Base-by-base conservation (phyloP, 2,888 invertebrate genomes). In the Priapulus caudatus region DNA sequence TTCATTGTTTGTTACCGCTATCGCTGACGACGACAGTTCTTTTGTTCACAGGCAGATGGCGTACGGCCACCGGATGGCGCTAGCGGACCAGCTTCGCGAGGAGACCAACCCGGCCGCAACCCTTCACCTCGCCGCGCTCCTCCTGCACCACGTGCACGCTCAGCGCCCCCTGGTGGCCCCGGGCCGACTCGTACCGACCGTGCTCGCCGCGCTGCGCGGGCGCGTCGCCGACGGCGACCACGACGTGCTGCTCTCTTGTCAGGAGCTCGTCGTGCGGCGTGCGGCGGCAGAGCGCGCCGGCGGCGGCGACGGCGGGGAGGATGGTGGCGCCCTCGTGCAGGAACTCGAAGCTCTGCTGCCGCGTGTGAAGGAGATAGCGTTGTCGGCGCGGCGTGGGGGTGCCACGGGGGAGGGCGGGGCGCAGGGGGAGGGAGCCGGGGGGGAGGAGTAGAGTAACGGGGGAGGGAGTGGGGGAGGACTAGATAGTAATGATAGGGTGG, bases 81-180 rank as follows among this genome's bases (percentile, higher is more conserved):
- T 93, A 51, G 74, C 85, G 54, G 82, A 85, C 52, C 84, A 92
- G 70, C 68, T 95, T 53, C 79, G 80, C 50, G 62, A 59, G 1
- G 69, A 58, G 18, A 74, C 75, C 54, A 88, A 90, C 63, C 81
- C 86, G 15, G 86, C 89, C 0, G 69, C 88, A 24, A 78, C 81
- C 49, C 72, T 92, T 45, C 89, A 90, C 70, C 73, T 90, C 51
- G 79, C 82, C 0, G 79, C 80, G 0, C 74, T 88, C 55, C 77
- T 89, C 44, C 77, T 92, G 52, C 91, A 89, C 66, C 86, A 86
- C 49, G 79, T 81, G 5, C 76, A 81, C 2, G 86, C 86, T 1
- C 85, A 87, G 62, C 80, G 77, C 60, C 85, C 90, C 75, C 67
- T 95, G 21, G 89, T 93, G 71, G 90, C 90, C 15, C 92, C 93